Conservation (phyloP, 2,888 invertebrate species). For the Bursaphelenchus okinawaensis region DNA sequence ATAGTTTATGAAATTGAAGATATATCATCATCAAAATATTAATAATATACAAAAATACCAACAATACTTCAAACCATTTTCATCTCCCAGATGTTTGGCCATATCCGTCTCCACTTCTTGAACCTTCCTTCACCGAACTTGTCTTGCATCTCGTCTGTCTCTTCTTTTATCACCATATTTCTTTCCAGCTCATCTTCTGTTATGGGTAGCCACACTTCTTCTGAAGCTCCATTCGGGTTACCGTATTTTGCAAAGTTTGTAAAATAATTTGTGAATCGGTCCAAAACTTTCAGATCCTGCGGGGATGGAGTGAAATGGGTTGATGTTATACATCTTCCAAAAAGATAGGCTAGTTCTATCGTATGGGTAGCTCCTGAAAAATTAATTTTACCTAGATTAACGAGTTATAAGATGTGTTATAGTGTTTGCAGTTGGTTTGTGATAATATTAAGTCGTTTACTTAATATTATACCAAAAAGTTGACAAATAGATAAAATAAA, state of each 20-base stretch:
- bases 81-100: not conserved
- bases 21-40: no score
- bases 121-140: not conserved
- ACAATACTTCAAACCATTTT: no score
- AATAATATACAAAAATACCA: no score
- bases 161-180: not conserved
- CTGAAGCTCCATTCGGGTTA: not conserved
- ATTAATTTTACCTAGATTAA: no score
- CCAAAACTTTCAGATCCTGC: slow-evolving; percentile 34
- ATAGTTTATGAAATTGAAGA: no score
- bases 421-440: no score
- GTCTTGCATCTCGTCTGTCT: not conserved
- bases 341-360: slow-evolving; percentile 36
- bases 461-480: not conserved
- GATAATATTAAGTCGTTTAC: no score
- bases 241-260: slow-evolving; percentile 45
- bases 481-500: not conserved
- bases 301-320: slow-evolving; percentile 37
- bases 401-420: no score
- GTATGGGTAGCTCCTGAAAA: slow-evolving; percentile 30
- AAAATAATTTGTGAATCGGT: slow-evolving; percentile 38
- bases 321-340: slow-evolving; percentile 39
- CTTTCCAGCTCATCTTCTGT: not conserved
- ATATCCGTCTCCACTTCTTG: not conserved
- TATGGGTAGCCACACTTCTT: not conserved